Conservation (phyloP, 2,888 invertebrate species). For the Perizoma flavofasciatum region DNA sequence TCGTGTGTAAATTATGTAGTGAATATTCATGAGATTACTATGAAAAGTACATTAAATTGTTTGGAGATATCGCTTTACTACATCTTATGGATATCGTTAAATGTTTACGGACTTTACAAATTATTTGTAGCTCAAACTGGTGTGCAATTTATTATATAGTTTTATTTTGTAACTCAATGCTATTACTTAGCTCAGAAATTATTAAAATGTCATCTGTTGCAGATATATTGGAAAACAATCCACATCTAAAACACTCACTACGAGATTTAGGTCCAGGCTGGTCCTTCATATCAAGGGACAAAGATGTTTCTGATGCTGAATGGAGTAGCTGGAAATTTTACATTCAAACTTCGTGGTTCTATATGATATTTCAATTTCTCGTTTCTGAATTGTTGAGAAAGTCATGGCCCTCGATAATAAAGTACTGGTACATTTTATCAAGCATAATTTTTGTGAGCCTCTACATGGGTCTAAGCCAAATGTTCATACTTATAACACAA, state of each 20-base stretch:
- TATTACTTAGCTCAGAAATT: too few relatives aligned
- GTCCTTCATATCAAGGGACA: constrained; percentile 78
- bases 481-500: constrained; percentile 79
- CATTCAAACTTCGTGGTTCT: constrained; percentile 78
- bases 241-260: constrained; percentile 46
- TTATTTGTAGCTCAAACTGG: constrained; percentile 80
- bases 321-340: constrained; percentile 87
- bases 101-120: constrained; percentile 82
- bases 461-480: constrained; percentile 77
- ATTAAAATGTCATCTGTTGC: constrained; percentile 24
- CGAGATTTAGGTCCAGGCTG: constrained; percentile 84
- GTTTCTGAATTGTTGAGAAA: constrained; percentile 78
- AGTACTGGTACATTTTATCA: constrained; percentile 82
- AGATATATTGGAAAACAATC: constrained; percentile 60
- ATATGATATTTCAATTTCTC: constrained; percentile 81
- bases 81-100: constrained; percentile 79
- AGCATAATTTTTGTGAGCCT: constrained; percentile 73
- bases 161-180: too few relatives aligned
- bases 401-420: constrained; percentile 55
- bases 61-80: constrained; percentile 77
- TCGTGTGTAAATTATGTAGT: not conserved
- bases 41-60: constrained; percentile 52
- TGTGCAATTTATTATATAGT: constrained; percentile 45
- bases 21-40: not conserved
- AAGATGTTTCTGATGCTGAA: constrained; percentile 88